Evolutionary conservation across 2,888 invertebrate genomes (phyloP).

Genomic region (Troglohyphantes excavatus): DNA sequence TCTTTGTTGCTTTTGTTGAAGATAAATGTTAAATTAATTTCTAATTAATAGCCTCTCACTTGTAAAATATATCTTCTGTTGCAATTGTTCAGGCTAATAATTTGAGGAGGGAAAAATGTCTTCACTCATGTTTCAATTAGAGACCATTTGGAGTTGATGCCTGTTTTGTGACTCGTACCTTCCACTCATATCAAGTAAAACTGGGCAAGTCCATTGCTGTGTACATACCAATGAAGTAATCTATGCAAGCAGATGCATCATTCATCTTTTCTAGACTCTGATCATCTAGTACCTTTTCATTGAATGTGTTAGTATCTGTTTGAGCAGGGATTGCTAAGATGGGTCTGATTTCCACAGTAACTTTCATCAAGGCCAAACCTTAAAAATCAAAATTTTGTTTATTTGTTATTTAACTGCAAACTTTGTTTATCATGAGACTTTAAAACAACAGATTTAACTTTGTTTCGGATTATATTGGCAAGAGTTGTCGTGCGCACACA

Average conservation of each 20-base stretch:
- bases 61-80: slow-evolving; percentile 11
- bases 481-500: too few species aligned
- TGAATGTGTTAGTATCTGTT: slow-evolving; percentile 54
- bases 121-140: too few species aligned
- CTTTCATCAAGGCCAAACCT: background rate
- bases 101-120: slow-evolving; percentile 41
- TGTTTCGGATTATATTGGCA: too few species aligned
- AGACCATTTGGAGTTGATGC: slow-evolving; percentile 52
- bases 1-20: slow-evolving; percentile 76
- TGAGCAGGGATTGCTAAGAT: slow-evolving; percentile 62
- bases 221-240: slow-evolving; percentile 72
- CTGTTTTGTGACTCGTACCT: slow-evolving; percentile 72
- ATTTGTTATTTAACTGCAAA: too few species aligned
- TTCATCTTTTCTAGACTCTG: slow-evolving; percentile 71
- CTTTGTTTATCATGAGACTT: too few species aligned
- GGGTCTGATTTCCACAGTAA: background rate
- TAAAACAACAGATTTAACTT: too few species aligned
- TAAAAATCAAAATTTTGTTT: background rate
- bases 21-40: slow-evolving; percentile 29
- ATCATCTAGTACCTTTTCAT: slow-evolving; percentile 54
- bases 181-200: slow-evolving; percentile 77
- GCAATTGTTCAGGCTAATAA: slow-evolving; percentile 14
- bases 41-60: background rate
- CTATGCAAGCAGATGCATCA: slow-evolving; percentile 66
- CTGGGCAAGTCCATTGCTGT: slow-evolving; percentile 77